Evolutionary conservation across 2,888 invertebrate genomes (phyloP), one percentile per base, ranked within the genome.

Genomic region (Sesamia inferens): DNA sequence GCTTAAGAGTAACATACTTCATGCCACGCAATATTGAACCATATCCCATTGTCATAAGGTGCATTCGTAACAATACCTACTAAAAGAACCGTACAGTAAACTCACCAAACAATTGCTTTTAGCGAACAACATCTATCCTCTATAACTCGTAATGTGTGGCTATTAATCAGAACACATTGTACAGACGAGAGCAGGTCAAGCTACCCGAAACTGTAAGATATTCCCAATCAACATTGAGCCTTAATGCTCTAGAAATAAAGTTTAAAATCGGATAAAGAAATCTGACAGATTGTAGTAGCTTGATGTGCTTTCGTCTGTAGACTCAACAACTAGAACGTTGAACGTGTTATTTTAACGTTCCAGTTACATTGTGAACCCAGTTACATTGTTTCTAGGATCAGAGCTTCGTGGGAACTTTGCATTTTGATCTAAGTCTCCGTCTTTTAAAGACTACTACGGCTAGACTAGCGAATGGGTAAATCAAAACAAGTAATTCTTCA

Each of bases 381-480:
- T 19, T 22, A n/a, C 31, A 74, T 74, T 78, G 68, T 78, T 74
- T 59, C 14, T 5, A 14, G 54, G 31, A 57, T 78, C 54, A 48
- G 24, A 14, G 44, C 42, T n/a, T 58, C 54, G 42, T 69, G 57
- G 14, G 39, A 69, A 69, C 10, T 7, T 31, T 13, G 5, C 42
- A 44, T 58, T 63, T 57, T 31, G 31, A 31, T 58, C 67, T 57
- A 44, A 0, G 11, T 64, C 5, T n/a, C 47, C 7, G 54, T n/a
- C 59, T 58, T 57, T 63, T 7, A 57, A 62, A n/a, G 24, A 7
- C 47, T 31, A 24, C 14, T 39, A 31, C 31, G 31, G 31, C 31
- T 31, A 31, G 51, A 8, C 11, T 31, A 11, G 51, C 31, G 14
- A 44, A 31, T 8, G 47, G 11, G 16, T 47, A n/a, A 58, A 24